Evolutionary conservation across 2,113 vertebrate species (phyloP).

Genomic region (Hyaena hyaena): DNA sequence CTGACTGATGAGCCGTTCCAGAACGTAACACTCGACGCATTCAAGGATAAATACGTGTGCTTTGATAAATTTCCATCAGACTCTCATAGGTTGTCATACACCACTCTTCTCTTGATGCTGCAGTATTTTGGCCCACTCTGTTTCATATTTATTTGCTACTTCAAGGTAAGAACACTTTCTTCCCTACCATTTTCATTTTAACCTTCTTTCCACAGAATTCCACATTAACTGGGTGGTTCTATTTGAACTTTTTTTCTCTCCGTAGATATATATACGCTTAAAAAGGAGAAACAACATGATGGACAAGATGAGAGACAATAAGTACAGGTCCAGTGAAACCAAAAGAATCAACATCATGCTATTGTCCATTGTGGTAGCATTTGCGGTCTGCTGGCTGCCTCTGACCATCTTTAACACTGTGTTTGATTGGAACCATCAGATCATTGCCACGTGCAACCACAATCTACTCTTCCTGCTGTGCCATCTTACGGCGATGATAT

Average conservation of each 20-base stretch:
- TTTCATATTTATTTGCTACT: slow-evolving; percentile 94
- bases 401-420: slow-evolving; percentile 93
- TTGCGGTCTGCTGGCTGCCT: slow-evolving; percentile 93
- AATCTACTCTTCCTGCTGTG: slow-evolving; percentile 92
- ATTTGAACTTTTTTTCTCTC: slow-evolving; percentile 46
- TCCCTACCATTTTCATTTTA: background rate
- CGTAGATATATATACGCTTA: slow-evolving; percentile 91
- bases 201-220: slow-evolving; percentile 20
- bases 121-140: slow-evolving; percentile 92
- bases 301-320: slow-evolving; percentile 93
- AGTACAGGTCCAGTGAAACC: slow-evolving; percentile 90
- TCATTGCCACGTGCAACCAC: slow-evolving; percentile 90
- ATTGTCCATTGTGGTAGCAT: slow-evolving; percentile 92
- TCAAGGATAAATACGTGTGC: slow-evolving; percentile 92
- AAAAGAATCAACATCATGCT: slow-evolving; percentile 93
- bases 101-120: slow-evolving; percentile 90
- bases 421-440: slow-evolving; percentile 93
- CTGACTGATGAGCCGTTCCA: slow-evolving; percentile 90
- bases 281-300: slow-evolving; percentile 91
- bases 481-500: slow-evolving; percentile 93
- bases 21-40: slow-evolving; percentile 88
- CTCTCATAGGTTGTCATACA: slow-evolving; percentile 89
- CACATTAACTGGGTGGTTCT: background rate
- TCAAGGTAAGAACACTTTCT: slow-evolving; percentile 88
- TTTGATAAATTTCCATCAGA: slow-evolving; percentile 90